Evolutionary conservation across 1,140 invertebrate genomes (phyloP), one percentile per base, ranked within the genome.

Genomic region (Macrocentrus cingulum): DNA sequence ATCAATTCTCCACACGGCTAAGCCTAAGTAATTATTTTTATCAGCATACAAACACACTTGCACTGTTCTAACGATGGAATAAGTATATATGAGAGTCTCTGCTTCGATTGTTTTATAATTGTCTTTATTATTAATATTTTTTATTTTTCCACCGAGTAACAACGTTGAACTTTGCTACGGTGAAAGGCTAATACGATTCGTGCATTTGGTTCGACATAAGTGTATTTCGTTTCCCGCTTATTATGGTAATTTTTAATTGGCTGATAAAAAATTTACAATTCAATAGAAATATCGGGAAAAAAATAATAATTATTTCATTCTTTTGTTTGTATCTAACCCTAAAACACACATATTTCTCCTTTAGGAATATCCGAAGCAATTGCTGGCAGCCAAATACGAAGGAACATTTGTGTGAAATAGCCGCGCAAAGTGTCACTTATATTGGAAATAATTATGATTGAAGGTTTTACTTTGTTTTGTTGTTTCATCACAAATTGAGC

Each of bases 191-290:
- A 36, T 29, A 49, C 15, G 13, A 39, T 39, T 39, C 36, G 13
- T 15, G 2, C 13, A 39, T 39, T 8, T 13, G 8, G 46, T 49
- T 3, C 29, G 22, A 15, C 13, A 54, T 60, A 60, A 60, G 58
- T 60, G 58, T 60, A 60, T 54, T 60, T 54, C 32, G 51, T 60
- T 60, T 60, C 58, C 58, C 51, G 51, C 50, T 22, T 59, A 13
- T 32, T 29, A 55, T 44, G 7, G n/a, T 53, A 5, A 9, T 13
- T 53, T n/a, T 44, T 25, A 45, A 8, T 55, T 45, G 7, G 15
- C 20, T 41, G 36, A 39, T 41, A 8, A 19, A 44, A 37, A 55
- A 15, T 55, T 42, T 29, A 25, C 8, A 16, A 36, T 45, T 37
- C 20, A 46, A 22, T 23, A 13, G 29, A 22, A 23, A 11, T 41